Evolutionary conservation across 2,888 invertebrate species (phyloP).

Genomic region (Coremacera marginata): DNA sequence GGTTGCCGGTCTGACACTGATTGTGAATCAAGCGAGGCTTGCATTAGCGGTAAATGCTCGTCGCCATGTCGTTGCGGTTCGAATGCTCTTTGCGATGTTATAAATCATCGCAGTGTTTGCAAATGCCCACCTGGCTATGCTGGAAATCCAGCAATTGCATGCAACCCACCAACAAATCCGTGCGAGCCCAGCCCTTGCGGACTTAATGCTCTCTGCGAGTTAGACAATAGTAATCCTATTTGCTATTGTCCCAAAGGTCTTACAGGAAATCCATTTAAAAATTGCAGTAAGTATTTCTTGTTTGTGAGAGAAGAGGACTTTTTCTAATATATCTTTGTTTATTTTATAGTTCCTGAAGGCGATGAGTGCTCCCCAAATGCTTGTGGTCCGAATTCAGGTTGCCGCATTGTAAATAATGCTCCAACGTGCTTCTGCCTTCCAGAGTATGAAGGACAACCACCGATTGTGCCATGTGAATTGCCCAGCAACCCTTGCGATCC

Average conservation of each 20-base stretch:
- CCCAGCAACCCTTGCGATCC: constrained; percentile 86
- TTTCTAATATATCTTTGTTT: not conserved
- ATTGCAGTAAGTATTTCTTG: constrained; percentile 82
- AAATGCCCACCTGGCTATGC: constrained; percentile 85
- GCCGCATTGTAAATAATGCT: constrained; percentile 79
- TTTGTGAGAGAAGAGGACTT: not conserved
- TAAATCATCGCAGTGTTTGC: constrained; percentile 83
- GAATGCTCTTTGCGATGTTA: constrained; percentile 85
- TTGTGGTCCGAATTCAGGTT: constrained; percentile 87
- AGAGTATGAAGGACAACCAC: constrained; percentile 88
- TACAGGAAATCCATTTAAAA: constrained; percentile 91
- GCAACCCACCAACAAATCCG: constrained; percentile 81
- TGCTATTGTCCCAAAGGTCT: constrained; percentile 91
- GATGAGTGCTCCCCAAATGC: constrained; percentile 86
- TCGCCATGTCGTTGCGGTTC: constrained; percentile 84
- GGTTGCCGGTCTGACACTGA: constrained; percentile 81
- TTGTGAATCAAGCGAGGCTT: constrained; percentile 81
- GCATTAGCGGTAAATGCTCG: constrained; percentile 80
- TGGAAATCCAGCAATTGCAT: constrained; percentile 81
- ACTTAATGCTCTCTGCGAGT: constrained; percentile 85
- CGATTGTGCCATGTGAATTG: constrained; percentile 77
- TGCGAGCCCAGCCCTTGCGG: constrained; percentile 91
- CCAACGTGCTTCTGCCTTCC: constrained; percentile 90
- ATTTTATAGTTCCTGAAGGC: constrained; percentile 86
- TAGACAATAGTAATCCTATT: constrained; percentile 86